Percentiles rank a stretch among this genome's conserved stretches.
phyloP scores from a whole-genome alignment of 1,140 invertebrate genomes.

The Luehdorfia chinensis region DNA sequence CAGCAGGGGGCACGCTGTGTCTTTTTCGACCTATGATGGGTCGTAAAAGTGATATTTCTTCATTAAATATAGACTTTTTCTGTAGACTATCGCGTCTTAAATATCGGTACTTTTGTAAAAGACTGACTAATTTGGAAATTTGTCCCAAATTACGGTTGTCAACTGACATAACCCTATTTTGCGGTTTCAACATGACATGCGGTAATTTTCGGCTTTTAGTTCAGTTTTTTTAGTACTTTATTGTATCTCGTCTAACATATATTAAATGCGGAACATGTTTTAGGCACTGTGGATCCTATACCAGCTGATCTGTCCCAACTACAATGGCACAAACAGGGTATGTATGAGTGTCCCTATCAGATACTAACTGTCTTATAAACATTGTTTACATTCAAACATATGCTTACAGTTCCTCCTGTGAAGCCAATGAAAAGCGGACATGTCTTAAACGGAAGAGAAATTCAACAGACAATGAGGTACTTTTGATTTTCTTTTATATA shows the following conservation, averaged over 20 bases:
- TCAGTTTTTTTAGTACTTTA: conserved; percentile 25
- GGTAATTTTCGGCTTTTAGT: conserved; percentile 59
- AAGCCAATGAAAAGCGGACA: conserved; percentile 50
- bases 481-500: background rate
- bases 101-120: conserved; percentile 26
- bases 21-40: conserved; percentile 30
- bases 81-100: no score
- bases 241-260: conserved; percentile 8
- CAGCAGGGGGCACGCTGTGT: conserved; percentile 67
- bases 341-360: conserved; percentile 38
- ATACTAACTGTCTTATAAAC: conserved; percentile 39
- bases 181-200: conserved; percentile 69
- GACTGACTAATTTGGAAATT: conserved; percentile 36
- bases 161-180: conserved; percentile 76
- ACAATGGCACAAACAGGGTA: conserved; percentile 70
- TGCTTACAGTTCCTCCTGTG: conserved; percentile 56
- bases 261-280: conserved; percentile 42
- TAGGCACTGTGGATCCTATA: conserved; percentile 38
- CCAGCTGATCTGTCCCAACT: conserved; percentile 32
- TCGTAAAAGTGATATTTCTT: no score
- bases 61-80: background rate
- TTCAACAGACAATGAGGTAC: conserved; percentile 69
- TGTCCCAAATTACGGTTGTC: conserved; percentile 55
- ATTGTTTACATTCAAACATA: conserved; percentile 39
- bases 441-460: conserved; percentile 65